phyloP scores from a whole-genome alignment of 2,797 vertebrate genomes.

The Anomalospiza imberbis region DNA sequence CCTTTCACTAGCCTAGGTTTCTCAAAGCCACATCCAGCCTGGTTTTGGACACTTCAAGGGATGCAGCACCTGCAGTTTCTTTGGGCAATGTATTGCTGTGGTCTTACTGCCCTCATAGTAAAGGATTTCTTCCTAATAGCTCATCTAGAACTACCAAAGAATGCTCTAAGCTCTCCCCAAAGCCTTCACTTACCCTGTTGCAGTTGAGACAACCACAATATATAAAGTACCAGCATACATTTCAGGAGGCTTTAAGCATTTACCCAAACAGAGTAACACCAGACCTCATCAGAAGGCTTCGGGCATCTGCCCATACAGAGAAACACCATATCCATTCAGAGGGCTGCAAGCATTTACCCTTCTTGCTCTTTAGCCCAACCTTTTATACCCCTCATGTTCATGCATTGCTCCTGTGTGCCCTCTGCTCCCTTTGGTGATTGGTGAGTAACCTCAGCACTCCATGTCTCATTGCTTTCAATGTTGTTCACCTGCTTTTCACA shows the following conservation, averaged over 20 bases:
- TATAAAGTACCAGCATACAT: neutral
- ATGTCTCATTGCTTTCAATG: neutral
- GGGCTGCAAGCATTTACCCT: too few relatives aligned
- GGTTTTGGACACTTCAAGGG: neutral
- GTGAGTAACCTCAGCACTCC: neutral
- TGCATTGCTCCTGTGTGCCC: neutral
- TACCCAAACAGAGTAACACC: neutral
- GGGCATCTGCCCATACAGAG: neutral
- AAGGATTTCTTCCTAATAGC: neutral
- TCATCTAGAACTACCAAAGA: neutral
- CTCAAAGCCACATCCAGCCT: neutral
- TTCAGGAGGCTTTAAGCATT: neutral
- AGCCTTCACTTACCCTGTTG: neutral
- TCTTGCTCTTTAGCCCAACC: neutral
- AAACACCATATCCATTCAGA: neutral
- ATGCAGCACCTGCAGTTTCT: accelerated
- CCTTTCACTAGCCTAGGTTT: neutral
- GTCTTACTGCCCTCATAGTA: neutral
- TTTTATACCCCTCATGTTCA: neutral
- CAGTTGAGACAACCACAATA: neutral
- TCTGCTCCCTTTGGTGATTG: neutral
- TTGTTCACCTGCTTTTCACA: neutral
- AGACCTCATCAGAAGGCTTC: neutral
- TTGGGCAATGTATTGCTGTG: too few relatives aligned
- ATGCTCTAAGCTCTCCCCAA: neutral